Evolutionary conservation across 1,140 invertebrate species (phyloP).

Genomic region (Cheumatopsyche charites): DNA sequence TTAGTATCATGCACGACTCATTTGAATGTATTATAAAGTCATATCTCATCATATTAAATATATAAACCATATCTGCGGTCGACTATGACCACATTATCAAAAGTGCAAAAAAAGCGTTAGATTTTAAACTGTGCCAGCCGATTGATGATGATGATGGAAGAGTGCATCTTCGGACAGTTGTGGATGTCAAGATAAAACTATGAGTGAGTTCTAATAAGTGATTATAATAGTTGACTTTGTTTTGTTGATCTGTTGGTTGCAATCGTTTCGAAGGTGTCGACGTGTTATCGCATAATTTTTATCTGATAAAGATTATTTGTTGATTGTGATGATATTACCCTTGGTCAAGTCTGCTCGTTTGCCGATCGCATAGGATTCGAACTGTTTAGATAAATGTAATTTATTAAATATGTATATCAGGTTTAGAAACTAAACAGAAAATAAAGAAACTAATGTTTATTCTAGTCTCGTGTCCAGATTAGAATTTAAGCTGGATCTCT

Average conservation of each 20-base stretch:
- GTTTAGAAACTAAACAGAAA: conserved; percentile 7
- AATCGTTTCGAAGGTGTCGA: neutral
- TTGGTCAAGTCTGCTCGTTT: conserved; percentile 21
- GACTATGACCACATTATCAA: conserved; percentile 19
- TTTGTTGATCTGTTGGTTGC: conserved; percentile 17
- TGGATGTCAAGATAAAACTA: conserved; percentile 10
- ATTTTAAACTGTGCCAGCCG: neutral
- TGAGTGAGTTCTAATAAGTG: neutral
- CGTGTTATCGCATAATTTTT: neutral
- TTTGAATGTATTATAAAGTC: conserved; percentile 7
- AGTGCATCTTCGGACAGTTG: neutral
- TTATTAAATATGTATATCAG: conserved; percentile 11
- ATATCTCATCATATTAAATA: neutral
- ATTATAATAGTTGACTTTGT: neutral
- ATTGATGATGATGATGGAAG: too few relatives aligned
- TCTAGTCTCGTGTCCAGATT: conserved; percentile 26
- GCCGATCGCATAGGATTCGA: neutral
- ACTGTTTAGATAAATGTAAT: conserved; percentile 7
- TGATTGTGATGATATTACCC: conserved; percentile 1
- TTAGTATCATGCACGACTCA: conserved; percentile 1
- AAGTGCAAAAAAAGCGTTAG: conserved; percentile 19
- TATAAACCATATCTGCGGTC: conserved; percentile 17
- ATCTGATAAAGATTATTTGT: neutral
- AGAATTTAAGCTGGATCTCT: conserved; percentile 16
- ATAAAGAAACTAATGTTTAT: conserved; percentile 22